Evolutionary conservation across 2,797 vertebrate genomes (phyloP), one percentile per base, ranked within the genome.

Genomic region (Phyllotis vaccarum): DNA sequence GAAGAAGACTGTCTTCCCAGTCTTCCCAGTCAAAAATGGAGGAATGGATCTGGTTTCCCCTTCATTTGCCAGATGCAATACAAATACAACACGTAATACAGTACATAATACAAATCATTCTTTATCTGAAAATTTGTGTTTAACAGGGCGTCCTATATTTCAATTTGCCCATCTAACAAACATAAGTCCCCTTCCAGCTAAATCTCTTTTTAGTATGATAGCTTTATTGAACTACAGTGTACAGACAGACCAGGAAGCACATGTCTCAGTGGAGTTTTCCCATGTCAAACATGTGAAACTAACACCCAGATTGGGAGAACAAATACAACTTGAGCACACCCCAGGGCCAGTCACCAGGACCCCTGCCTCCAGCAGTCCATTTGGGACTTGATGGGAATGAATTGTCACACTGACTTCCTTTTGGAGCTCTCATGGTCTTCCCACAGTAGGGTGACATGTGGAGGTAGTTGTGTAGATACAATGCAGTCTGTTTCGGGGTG

Each of bases 121-220:
- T 75, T 76, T 78, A 52, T 72, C 79, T 92, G 79, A 94, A 94
- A 94, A 89, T 89, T 89, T 66, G 89, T 1, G 46, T 80, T 89
- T 91, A 89, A 90, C 14, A 40, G 49, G n/a, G 22, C 64, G 78
- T 22, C 64, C 24, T 94, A 0, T 89, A 58, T 91, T 94, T 89
- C 91, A 68, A 79, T 85, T 90, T 94, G 56, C 80, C 79, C 72
- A 56, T 92, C 70, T 89, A 76, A 56, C 62, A 74, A 37, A 60
- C 46, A 31, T 76, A 0, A 19, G 10, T 80, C 24, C 19, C 37
- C 74, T 58, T n/a, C 21, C 46, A 29, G 49, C 85, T 62, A 66
- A 88, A 34, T 78, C 86, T 76, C 74, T 89, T 86, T 86, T 72
- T n/a, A 83, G 54, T 46, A 56, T 76, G 40, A 72, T 54, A 27